Conservation (phyloP, 2,113 vertebrate species). For the Rhinichthys klamathensis region DNA sequence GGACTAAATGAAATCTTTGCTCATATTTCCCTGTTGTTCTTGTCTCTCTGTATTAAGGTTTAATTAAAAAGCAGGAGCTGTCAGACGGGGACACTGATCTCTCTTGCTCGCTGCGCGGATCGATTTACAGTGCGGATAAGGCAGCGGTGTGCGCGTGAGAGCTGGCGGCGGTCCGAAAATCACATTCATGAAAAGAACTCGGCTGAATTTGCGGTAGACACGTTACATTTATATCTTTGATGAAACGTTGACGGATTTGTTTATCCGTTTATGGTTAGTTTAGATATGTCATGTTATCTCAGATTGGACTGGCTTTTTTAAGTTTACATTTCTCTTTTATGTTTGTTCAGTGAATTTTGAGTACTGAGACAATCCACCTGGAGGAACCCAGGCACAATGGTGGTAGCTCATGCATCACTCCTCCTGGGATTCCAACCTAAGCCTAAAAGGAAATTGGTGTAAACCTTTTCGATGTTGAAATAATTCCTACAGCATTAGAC, state of each 20-base stretch:
- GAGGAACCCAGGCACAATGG: not conserved
- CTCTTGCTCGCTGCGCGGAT: constrained; percentile 71
- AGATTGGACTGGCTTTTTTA: not conserved
- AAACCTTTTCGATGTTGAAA: not conserved
- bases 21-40: constrained; percentile 46
- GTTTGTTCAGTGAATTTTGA: constrained; percentile 6
- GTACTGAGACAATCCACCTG: not conserved
- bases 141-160: constrained; percentile 62
- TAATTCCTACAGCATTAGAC: not conserved
- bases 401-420: not conserved
- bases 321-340: not conserved
- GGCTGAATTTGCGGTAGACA: not conserved
- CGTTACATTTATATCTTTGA: constrained; percentile 2
- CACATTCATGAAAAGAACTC: constrained; percentile 16
- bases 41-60: constrained; percentile 60
- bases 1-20: constrained; percentile 70
- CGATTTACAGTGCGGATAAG: constrained; percentile 75
- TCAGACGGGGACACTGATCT: constrained; percentile 72
- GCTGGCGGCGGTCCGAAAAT: constrained; percentile 65
- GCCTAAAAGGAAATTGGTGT: not conserved
- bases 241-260: not conserved
- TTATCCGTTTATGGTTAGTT: constrained; percentile 3
- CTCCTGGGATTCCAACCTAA: not conserved
- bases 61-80: constrained; percentile 73
- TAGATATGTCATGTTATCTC: constrained; percentile 7